These are phyloP conservation scores for Harpalus rubripes DNA, from an alignment of 2,888 invertebrate genomes.

Conservation along the genomic window DNA sequence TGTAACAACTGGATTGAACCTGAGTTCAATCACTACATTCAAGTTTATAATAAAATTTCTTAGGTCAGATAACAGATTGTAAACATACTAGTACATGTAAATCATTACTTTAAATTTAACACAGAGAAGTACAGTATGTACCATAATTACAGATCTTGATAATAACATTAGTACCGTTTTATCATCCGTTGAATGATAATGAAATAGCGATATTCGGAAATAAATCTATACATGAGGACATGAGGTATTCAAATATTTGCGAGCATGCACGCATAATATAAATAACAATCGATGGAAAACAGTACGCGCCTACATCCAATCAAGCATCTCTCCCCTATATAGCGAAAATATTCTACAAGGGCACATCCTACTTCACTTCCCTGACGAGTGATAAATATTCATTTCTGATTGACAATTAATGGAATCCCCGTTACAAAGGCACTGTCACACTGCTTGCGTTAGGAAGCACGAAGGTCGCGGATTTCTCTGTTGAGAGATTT, in stretches of 20 bases:
- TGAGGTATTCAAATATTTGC: neutral
- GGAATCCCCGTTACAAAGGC: slow-evolving; percentile 20
- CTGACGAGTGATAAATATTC: slow-evolving; percentile 7
- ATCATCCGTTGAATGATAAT: too few species aligned
- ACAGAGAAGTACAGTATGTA: too few species aligned
- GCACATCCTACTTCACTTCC: neutral
- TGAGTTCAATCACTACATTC: too few species aligned
- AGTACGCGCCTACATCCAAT: neutral
- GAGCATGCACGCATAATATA: slow-evolving; percentile 10
- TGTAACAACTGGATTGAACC: too few species aligned
- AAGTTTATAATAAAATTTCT: too few species aligned
- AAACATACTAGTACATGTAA: too few species aligned
- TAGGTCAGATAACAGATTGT: too few species aligned
- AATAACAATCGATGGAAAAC: neutral
- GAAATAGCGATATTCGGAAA: too few species aligned
- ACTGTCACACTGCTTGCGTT: neutral
- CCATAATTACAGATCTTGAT: too few species aligned
- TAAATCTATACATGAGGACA: neutral
- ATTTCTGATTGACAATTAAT: slow-evolving; percentile 31
- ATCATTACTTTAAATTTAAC: too few species aligned
- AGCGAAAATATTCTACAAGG: slow-evolving; percentile 23
- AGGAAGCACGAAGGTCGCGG: neutral
- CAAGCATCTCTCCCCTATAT: neutral
- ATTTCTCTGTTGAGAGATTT: slow-evolving; percentile 21
- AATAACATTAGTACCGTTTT: too few species aligned